These are phyloP conservation scores for Microcebus ravelobensis DNA, from an alignment of 2,113 vertebrate species.

Conservation along the genomic window DNA sequence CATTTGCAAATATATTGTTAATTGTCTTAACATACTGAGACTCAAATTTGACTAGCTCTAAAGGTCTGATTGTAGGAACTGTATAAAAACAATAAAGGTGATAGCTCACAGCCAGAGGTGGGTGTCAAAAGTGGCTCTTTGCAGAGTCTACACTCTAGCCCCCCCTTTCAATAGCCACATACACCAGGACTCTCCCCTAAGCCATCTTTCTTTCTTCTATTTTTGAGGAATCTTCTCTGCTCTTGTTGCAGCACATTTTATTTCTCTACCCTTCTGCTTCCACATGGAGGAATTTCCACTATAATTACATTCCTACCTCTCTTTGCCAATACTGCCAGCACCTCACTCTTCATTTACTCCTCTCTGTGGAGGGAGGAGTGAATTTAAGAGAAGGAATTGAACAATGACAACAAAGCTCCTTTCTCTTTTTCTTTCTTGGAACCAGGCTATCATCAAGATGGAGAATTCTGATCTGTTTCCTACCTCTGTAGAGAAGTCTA, in stretches of 20 bases:
- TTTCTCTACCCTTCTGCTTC: neutral
- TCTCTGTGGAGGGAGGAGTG: neutral
- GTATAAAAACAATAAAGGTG: neutral
- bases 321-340: neutral
- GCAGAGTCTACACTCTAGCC: neutral
- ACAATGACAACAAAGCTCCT: neutral
- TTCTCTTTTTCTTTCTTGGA: conserved; percentile 1
- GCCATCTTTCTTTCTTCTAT: neutral
- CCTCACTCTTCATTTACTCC: neutral
- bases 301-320: neutral
- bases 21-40: neutral
- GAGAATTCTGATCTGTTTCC: neutral
- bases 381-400: neutral
- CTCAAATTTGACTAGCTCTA: neutral
- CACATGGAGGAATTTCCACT: neutral
- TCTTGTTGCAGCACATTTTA: neutral
- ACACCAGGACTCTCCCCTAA: neutral
- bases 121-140: neutral
- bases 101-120: neutral
- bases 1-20: neutral
- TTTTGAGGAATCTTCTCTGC: neutral
- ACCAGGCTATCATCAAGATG: neutral
- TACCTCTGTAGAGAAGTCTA: neutral
- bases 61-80: neutral
- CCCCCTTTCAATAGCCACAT: neutral